Conservation (phyloP, 2,797 vertebrate species). For the Danio albolineatus region DNA sequence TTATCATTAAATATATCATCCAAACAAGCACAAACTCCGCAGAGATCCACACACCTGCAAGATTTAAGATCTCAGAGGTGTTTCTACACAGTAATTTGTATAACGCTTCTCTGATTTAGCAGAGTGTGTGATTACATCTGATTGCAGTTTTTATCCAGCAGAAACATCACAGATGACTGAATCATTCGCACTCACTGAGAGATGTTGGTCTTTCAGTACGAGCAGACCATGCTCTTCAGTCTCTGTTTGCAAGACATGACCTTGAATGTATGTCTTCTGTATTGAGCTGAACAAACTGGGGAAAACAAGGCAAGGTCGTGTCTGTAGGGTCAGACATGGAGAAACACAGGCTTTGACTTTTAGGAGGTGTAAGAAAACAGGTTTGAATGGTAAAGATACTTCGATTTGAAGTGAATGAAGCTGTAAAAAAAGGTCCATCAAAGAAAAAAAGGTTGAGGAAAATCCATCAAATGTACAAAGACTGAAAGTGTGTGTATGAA, state of each 20-base stretch:
- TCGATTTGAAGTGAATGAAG: background rate
- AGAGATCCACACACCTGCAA: background rate
- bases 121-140: background rate
- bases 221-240: conserved; percentile 2
- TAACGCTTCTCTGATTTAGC: background rate
- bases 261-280: conserved; percentile 3
- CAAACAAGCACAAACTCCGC: background rate
- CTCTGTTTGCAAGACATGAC: background rate
- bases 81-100: background rate
- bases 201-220: background rate
- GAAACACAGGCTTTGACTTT: background rate
- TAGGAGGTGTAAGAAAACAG: background rate
- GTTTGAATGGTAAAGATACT: background rate
- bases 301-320: background rate
- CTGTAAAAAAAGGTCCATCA: background rate
- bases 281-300: background rate
- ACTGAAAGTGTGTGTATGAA: background rate
- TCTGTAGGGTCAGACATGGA: background rate
- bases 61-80: conserved; percentile 2
- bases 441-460: background rate
- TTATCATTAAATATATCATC: background rate
- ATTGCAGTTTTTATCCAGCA: background rate
- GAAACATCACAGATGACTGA: background rate
- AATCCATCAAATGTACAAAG: background rate
- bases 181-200: background rate